phyloP scores from a whole-genome alignment of 2,113 vertebrate genomes.

The Elaphurus davidianus region DNA sequence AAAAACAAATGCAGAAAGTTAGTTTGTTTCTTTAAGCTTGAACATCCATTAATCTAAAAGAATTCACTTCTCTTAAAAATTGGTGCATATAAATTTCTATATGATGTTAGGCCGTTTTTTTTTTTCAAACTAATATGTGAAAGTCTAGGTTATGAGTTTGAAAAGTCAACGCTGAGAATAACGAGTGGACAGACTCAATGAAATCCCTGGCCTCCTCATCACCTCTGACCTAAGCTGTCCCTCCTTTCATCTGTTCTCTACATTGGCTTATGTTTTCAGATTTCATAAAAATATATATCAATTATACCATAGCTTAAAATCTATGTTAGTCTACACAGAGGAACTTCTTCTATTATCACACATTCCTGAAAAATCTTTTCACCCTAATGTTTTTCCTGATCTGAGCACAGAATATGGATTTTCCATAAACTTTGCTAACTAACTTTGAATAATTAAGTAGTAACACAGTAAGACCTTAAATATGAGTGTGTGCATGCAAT shows the following conservation, averaged over 20 bases:
- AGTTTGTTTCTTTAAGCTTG: neutral
- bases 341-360: neutral
- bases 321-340: neutral
- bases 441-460: neutral
- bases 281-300: neutral
- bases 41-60: neutral
- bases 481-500: neutral
- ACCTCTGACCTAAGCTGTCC: neutral
- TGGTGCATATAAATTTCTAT: neutral
- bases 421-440: neutral
- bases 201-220: neutral
- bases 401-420: neutral
- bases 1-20: neutral
- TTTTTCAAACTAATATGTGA: neutral
- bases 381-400: neutral
- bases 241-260: neutral
- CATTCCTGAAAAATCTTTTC: neutral
- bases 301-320: neutral
- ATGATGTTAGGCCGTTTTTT: neutral
- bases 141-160: neutral
- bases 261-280: neutral
- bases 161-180: neutral
- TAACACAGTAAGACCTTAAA: neutral
- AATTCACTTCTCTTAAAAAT: neutral
- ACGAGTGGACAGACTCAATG: neutral